Evolutionary conservation across 2,888 invertebrate species (phyloP).

Genomic region (Ctena decussata): DNA sequence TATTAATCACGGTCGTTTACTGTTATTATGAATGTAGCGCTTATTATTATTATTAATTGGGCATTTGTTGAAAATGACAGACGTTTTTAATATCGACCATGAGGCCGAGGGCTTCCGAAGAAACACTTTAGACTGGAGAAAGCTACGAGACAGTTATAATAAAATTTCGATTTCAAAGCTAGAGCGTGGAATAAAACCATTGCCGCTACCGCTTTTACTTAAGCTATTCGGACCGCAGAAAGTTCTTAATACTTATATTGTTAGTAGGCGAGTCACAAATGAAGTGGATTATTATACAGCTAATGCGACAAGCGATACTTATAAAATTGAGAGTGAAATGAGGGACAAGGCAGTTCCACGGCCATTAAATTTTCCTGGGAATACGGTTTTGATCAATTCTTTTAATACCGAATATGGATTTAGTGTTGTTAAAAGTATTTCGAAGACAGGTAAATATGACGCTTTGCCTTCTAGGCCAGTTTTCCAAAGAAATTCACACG

Average conservation of each 20-base stretch:
- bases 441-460: constrained; percentile 28
- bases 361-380: constrained; percentile 54
- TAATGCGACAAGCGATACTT: constrained; percentile 16
- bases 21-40: background rate
- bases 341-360: constrained; percentile 44
- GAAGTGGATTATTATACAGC: constrained; percentile 36
- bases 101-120: constrained; percentile 57
- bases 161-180: constrained; percentile 56
- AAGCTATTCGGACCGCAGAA: constrained; percentile 63
- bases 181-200: constrained; percentile 66
- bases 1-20: constrained; percentile 13
- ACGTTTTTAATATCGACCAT: constrained; percentile 59
- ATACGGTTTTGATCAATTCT: constrained; percentile 30
- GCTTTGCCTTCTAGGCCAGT: constrained; percentile 58
- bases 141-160: constrained; percentile 59
- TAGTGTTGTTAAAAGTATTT: background rate
- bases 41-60: constrained; percentile 20
- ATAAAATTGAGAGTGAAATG: constrained; percentile 34
- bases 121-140: constrained; percentile 65
- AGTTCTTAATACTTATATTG: constrained; percentile 58
- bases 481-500: constrained; percentile 47
- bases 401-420: constrained; percentile 3
- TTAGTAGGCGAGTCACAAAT: constrained; percentile 34
- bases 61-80: constrained; percentile 56
- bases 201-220: constrained; percentile 58